Evolutionary conservation across 2,797 vertebrate genomes (phyloP), one percentile per base, ranked within the genome.

Genomic region (Sternarchorhynchus goeldii): DNA sequence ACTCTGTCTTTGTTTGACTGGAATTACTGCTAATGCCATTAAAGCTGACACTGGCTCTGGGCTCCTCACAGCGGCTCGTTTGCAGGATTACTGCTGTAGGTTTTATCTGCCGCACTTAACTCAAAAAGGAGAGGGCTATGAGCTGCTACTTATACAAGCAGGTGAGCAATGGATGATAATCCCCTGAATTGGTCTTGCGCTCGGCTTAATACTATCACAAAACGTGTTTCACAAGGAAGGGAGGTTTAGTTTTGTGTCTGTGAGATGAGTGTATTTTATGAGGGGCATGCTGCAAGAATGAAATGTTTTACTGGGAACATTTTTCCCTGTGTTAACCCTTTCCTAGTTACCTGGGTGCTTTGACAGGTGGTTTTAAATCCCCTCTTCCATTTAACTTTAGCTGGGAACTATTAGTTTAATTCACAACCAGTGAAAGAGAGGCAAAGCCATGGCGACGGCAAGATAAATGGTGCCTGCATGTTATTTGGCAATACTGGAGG

Each of bases 1-100:
- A 64, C 77, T 72, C 80, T 79, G 67, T 67, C 72, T 82, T 83
- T 82, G 75, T 83, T 82, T 80, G 77, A 82, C 77, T 86, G 78
- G 89, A 91, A 91, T 90, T 91, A 91, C 88, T 72, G 83, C 87
- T 92, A 91, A 91, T 91, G 85, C 88, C 87, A 89, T 92, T 91
- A 92, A 92, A 92, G 89, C 89, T 88, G 87, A 76, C 84, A 84
- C 73, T 58, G 62, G 73, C 56, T 39, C 60, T 75, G 76, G 65
- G 73, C 66, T 79, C 71, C 29, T 73, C 62, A 79, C 65, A 82
- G 67, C 45, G 34, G 56, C 74, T 73, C 73, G 68, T 82, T 79
- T 84, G 55, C 29, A 62, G 62, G 82, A 84, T 86, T 86, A 86
- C 31, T 72, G 66, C 73, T 84, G 73, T 81, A 76, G 77, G 60